Evolutionary conservation across 2,888 invertebrate species (phyloP), one percentile per base, ranked within the genome.

Genomic region (Chloroclystis v-ata): DNA sequence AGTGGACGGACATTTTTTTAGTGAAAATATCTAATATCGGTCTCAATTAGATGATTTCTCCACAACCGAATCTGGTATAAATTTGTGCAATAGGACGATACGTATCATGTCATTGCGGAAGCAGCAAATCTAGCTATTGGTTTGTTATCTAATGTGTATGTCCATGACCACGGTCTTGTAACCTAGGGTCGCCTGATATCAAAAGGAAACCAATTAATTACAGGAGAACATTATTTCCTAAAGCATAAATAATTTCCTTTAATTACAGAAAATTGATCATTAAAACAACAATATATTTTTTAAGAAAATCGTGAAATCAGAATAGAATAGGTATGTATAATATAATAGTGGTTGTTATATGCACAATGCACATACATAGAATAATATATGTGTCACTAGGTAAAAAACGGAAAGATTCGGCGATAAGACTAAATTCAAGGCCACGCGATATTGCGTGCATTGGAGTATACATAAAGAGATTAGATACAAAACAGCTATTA

Each of bases 351-450:
- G n/a, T n/a, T n/a, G n/a, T n/a, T n/a, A n/a, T n/a, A n/a, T n/a
- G 1, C 2, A 9, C 10, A 20, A 10, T 11, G 33, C 25, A 43
- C 3, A 6, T 10, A 20, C 20, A 33, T 20, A 12, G 5, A 20
- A 20, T 28, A 59, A 54, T 63, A 72, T 71, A 66, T 75, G 63
- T 77, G 74, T 73, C 74, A 71, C 61, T 59, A 57, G 49, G 63
- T 60, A 61, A 47, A n/a, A 55, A 48, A 47, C 42, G 53, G 56
- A 67, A 69, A 71, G 69, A 73, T 72, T 71, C 58, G 62, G 60
- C 46, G 78, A 82, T 81, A 79, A 78, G 55, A 57, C 47, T 56
- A 43, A 66, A 73, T 72, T 75, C 82, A 82, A 83, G 82, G 84
- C 64, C 78, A 63, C 37, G 32, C 60, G 61, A 63, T 74, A 43